These are phyloP conservation scores for Cranoglanis bouderius DNA, from an alignment of 2,113 vertebrate genomes.

Conservation along the genomic window DNA sequence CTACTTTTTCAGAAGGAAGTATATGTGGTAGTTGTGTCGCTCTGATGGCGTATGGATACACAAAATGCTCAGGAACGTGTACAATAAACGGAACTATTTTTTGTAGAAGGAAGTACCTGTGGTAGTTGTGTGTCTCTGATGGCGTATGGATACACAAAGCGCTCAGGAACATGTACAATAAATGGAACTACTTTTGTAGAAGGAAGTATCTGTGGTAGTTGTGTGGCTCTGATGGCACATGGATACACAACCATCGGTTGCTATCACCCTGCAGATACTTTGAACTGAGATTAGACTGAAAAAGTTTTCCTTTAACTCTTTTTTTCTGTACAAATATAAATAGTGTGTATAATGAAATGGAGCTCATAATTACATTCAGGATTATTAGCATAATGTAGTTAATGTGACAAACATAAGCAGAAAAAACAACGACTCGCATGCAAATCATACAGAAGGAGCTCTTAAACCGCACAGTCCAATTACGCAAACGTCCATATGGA, in stretches of 20 bases:
- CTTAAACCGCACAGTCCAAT: conserved; percentile 4
- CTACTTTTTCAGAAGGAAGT: no score
- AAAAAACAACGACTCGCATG: not conserved
- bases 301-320: not conserved
- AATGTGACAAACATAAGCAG: not conserved
- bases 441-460: not conserved
- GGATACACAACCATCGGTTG: no score
- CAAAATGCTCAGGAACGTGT: no score
- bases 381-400: not conserved
- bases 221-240: no score
- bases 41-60: no score
- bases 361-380: not conserved
- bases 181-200: no score
- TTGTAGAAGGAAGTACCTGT: not conserved
- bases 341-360: not conserved
- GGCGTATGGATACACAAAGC: no score
- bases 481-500: not conserved
- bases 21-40: no score
- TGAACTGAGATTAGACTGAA: not conserved
- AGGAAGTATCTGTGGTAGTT: no score
- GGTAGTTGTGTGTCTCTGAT: no score
- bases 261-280: not conserved
- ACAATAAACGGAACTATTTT: no score
- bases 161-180: no score
- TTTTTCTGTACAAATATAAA: not conserved